phyloP scores from a whole-genome alignment of 2,797 vertebrate genomes.

The Rhinella marina region DNA sequence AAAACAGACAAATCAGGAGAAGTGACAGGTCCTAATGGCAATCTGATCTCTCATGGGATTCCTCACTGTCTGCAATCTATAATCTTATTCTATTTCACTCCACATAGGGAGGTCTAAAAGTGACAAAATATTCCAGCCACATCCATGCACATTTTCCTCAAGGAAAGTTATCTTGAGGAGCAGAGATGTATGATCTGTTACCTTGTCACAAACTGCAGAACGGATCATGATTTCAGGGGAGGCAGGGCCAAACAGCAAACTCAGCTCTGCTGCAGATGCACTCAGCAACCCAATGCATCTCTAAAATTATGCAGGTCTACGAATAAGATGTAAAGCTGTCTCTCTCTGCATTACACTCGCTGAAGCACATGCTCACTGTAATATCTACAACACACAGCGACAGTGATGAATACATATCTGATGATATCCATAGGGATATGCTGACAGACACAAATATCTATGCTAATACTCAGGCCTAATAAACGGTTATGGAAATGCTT shows the following conservation, averaged over 20 bases:
- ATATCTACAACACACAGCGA: slow-evolving; percentile 23
- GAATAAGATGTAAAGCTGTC: not conserved
- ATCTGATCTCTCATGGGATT: not conserved
- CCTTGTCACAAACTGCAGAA: not conserved
- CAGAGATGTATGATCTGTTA: too few relatives aligned
- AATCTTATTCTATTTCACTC: not conserved
- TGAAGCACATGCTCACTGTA: not conserved
- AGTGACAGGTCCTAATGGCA: too few relatives aligned
- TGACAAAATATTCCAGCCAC: too few relatives aligned
- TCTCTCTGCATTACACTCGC: not conserved
- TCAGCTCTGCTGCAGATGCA: not conserved
- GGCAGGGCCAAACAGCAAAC: not conserved
- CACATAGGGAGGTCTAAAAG: not conserved
- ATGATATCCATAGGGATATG: slow-evolving; percentile 27
- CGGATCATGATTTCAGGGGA: not conserved
- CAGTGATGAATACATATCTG: slow-evolving; percentile 18
- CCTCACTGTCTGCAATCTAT: not conserved
- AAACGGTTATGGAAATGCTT: slow-evolving; percentile 27
- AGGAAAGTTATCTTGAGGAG: too few relatives aligned
- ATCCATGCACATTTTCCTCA: too few relatives aligned
- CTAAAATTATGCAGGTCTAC: not conserved
- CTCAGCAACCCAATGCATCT: not conserved
- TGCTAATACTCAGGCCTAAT: slow-evolving; percentile 36
- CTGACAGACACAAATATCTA: slow-evolving; percentile 49
- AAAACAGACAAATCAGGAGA: too few relatives aligned